Conservation (phyloP, 2,888 invertebrate species). For the Deilephila porcellus region DNA sequence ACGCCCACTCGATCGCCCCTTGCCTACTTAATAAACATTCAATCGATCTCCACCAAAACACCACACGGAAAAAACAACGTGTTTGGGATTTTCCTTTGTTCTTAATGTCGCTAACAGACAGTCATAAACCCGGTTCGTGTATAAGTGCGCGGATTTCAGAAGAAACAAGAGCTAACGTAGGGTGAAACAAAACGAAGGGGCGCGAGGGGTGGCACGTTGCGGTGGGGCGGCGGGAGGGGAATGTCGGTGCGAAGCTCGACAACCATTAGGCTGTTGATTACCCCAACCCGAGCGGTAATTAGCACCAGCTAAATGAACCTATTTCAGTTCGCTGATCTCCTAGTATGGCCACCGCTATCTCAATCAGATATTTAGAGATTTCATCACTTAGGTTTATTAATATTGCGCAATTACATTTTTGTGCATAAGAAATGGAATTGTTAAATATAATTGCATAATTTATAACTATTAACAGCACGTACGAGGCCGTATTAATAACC, state of each 20-base stretch:
- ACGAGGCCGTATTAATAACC: constrained; percentile 6
- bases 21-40: constrained; percentile 44
- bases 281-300: constrained; percentile 70
- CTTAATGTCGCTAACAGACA: constrained; percentile 22
- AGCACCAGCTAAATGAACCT: constrained; percentile 77
- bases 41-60: constrained; percentile 48
- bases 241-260: constrained; percentile 53
- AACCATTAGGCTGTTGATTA: constrained; percentile 75
- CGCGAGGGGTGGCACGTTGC: constrained; percentile 22
- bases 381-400: constrained; percentile 25
- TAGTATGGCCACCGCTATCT: constrained; percentile 59
- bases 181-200: constrained; percentile 33
- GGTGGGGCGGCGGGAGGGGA: constrained; percentile 30
- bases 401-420: constrained; percentile 29
- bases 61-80: constrained; percentile 43
- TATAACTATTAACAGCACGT: background rate
- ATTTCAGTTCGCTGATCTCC: constrained; percentile 66
- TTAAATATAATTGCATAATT: too few species aligned
- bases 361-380: constrained; percentile 54
- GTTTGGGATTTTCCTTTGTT: constrained; percentile 31
- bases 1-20: constrained; percentile 48
- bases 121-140: constrained; percentile 19
- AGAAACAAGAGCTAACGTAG: constrained; percentile 25
- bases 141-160: constrained; percentile 34
- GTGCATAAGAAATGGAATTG: background rate